phyloP scores from a whole-genome alignment of 2,888 invertebrate genomes.

The Frankliniella fusca region DNA sequence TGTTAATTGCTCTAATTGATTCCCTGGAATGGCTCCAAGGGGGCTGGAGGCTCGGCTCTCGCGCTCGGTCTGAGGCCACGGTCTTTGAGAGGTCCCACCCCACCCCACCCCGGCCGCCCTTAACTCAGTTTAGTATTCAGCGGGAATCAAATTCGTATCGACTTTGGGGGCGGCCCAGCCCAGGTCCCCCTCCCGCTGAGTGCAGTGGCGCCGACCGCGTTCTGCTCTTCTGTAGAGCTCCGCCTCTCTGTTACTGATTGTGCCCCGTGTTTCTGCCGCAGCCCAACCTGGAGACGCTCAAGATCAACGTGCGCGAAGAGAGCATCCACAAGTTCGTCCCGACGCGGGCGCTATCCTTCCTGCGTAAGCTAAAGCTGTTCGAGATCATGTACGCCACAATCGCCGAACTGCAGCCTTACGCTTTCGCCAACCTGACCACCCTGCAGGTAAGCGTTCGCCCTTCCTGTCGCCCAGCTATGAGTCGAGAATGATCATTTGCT shows the following conservation, averaged over 20 bases:
- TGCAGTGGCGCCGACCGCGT: not conserved
- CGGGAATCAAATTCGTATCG: conserved; percentile 15
- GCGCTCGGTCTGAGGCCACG: not conserved
- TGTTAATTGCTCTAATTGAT: conserved; percentile 23
- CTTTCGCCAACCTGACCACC: conserved; percentile 69
- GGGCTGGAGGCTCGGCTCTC: not conserved
- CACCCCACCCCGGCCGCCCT: not conserved
- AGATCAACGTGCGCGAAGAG: conserved; percentile 66
- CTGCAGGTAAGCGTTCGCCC: conserved; percentile 33
- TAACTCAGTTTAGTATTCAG: not conserved
- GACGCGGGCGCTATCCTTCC: conserved; percentile 61
- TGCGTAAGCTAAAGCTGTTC: conserved; percentile 62
- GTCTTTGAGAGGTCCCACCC: not conserved
- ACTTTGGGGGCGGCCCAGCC: not conserved
- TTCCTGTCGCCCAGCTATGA: too few species aligned
- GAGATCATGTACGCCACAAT: conserved; percentile 70
- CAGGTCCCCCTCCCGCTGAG: not conserved
- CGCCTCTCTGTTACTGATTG: not conserved
- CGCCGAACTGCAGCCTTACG: conserved; percentile 62
- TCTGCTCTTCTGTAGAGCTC: too few species aligned
- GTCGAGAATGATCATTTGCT: too few species aligned
- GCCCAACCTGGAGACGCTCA: conserved; percentile 63
- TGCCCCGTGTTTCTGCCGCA: not conserved
- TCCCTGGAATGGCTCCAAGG: conserved; percentile 7
- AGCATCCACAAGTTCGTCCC: conserved; percentile 68